These are phyloP conservation scores for Canis aureus DNA, from an alignment of 2,113 vertebrate species.

Conservation along the genomic window DNA sequence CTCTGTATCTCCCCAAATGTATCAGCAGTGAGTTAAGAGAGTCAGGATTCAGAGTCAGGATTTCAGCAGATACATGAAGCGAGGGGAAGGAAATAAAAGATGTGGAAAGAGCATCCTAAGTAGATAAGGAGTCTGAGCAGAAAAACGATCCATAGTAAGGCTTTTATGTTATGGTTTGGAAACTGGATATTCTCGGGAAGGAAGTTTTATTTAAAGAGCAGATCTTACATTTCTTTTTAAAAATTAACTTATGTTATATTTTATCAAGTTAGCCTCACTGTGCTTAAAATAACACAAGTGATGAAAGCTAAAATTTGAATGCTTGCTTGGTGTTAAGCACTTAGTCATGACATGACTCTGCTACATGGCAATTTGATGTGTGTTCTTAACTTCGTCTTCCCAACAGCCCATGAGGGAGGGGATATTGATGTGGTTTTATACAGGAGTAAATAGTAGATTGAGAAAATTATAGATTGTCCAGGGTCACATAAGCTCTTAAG, in stretches of 20 bases:
- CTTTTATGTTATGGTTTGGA: constrained; percentile 24
- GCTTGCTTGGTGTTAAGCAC: background rate
- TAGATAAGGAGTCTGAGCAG: background rate
- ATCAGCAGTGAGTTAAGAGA: background rate
- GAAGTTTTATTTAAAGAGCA: constrained; percentile 43
- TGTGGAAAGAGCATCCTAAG: background rate
- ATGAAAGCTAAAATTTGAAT: background rate
- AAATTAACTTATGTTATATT: background rate
- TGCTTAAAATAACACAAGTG: background rate
- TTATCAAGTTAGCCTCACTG: background rate
- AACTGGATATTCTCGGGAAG: background rate
- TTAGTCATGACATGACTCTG: background rate
- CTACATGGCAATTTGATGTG: background rate
- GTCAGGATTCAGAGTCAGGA: background rate
- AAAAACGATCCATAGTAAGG: background rate
- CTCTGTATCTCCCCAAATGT: background rate
- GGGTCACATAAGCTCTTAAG: background rate
- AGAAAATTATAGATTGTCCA: background rate
- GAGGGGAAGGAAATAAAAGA: background rate
- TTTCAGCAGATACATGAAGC: background rate
- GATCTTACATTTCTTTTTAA: background rate
- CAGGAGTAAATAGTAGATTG: background rate
- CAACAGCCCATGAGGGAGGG: background rate
- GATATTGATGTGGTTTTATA: background rate
- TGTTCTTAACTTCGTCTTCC: background rate